Conservation (phyloP, 2,113 vertebrate species). For the Erinaceus europaeus region DNA sequence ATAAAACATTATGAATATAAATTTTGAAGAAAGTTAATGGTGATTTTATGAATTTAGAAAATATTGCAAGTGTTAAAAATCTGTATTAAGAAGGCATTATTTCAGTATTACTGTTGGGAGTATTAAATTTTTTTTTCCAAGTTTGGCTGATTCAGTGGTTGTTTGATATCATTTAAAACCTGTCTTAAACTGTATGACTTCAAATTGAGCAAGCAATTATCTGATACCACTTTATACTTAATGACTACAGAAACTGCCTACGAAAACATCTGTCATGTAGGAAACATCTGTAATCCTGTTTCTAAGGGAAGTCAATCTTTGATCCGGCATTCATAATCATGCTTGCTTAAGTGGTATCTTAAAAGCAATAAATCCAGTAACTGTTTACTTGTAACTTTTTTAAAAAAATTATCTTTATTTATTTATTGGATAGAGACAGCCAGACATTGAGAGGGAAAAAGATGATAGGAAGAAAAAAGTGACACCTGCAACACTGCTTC, state of each 20-base stretch:
- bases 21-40: too few species aligned
- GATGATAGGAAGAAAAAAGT: too few species aligned
- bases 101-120: too few species aligned
- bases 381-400: too few species aligned
- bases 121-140: conserved; percentile 29
- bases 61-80: conserved; percentile 40
- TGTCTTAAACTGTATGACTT: neutral
- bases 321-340: neutral
- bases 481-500: too few species aligned
- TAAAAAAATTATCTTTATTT: too few species aligned
- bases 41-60: conserved; percentile 51
- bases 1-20: too few species aligned
- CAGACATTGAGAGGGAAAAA: too few species aligned
- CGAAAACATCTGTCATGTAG: neutral
- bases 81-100: conserved; percentile 59
- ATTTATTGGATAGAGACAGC: too few species aligned
- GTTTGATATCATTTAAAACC: conserved; percentile 53
- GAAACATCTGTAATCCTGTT: conserved; percentile 26
- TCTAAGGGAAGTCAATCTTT: conserved; percentile 32
- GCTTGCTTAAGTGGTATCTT: conserved; percentile 3
- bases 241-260: neutral
- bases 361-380: too few species aligned
- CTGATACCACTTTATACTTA: neutral
- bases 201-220: conserved; percentile 26
- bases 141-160: conserved; percentile 51